Base-by-base conservation (phyloP, 1,140 invertebrate species). In the Drosophila dunni region DNA sequence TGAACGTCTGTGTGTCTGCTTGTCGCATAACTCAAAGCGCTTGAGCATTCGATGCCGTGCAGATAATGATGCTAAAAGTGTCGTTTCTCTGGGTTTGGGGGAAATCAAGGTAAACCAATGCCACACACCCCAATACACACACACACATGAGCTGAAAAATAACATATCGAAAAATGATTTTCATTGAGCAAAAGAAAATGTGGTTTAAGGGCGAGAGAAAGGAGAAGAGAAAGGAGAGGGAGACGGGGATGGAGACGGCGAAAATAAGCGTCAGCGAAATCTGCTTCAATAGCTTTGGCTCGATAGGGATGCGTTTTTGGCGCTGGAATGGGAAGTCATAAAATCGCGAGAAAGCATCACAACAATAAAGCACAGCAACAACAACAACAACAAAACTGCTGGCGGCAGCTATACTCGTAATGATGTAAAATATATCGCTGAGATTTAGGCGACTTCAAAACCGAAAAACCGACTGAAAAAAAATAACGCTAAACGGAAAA, bases 141-240 rank as follows among this genome's bases (percentile, higher is more conserved):
- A 56, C 53, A 65, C 50, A 33, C 44, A 38, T 61, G 9, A 33
- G 38, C 54, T 40, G 78, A 66, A 77, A 73, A 90, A 89, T 89
- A 88, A 88, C 84, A 89, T 89, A 89, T 89, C 84, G 84, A 78
- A 89, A 85, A 89, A 89, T 84, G 62, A 89, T 89, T 89, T 84
- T 89, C 78, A 89, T 83, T 88, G 76, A 62, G 72, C 17, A 62
- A 29, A 29, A 36, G 58, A 29, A 65, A 62, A 44, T 46, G 11
- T 24, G 33, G 11, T 34, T 2, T 33, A 20, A 1, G 17, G 10
- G 11, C 2, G 3, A 4, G 24, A 29, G 24, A 29, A 29, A 29
- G 24, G 24, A 5, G 24, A 29, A 29, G 24, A 6, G 24, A 3
- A 24, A 24, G 24, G 24, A 24, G 24, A 24, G 24, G 24, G 24